Percentiles rank a stretch among this genome's conserved stretches.
phyloP scores from a whole-genome alignment of 2,797 vertebrate genomes.

The Cygnus olor region DNA sequence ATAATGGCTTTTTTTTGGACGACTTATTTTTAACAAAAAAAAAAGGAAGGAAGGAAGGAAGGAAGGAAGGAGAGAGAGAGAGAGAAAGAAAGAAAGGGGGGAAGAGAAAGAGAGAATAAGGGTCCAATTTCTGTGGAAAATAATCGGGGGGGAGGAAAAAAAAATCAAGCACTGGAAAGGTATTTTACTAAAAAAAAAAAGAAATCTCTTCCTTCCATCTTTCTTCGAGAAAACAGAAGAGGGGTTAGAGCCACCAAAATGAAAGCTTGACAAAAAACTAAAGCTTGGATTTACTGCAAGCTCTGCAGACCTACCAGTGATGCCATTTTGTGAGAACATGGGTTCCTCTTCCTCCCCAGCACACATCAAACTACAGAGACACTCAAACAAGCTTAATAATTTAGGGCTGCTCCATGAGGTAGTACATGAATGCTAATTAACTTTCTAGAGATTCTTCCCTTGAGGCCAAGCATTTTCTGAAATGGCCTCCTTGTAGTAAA shows the following conservation, averaged over 20 bases:
- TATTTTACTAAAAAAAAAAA: background rate
- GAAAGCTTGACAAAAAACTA: background rate
- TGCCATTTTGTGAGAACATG: background rate
- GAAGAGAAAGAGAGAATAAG: too few species aligned
- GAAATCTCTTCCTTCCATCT: background rate
- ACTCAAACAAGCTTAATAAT: slow-evolving; percentile 38
- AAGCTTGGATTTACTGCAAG: background rate
- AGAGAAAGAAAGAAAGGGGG: too few species aligned
- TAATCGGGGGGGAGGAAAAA: background rate
- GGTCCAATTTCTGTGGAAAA: background rate
- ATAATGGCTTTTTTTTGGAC: background rate
- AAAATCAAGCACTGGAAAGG: background rate
- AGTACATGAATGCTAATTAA: slow-evolving; percentile 58
- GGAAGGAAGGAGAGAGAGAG: too few species aligned
- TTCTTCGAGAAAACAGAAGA: background rate
- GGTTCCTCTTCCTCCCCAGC: background rate
- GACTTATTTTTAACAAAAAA: background rate
- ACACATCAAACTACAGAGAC: slow-evolving; percentile 30
- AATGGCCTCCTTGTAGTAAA: slow-evolving; percentile 52
- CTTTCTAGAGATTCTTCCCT: slow-evolving; percentile 55
- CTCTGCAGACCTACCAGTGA: background rate
- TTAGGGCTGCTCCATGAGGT: slow-evolving; percentile 25
- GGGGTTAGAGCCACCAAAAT: background rate
- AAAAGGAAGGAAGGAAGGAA: background rate
- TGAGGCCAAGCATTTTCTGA: slow-evolving; percentile 57